These are phyloP conservation scores for Drymodes brunneopygia DNA, from an alignment of 2,113 vertebrate genomes.

Conservation along the genomic window DNA sequence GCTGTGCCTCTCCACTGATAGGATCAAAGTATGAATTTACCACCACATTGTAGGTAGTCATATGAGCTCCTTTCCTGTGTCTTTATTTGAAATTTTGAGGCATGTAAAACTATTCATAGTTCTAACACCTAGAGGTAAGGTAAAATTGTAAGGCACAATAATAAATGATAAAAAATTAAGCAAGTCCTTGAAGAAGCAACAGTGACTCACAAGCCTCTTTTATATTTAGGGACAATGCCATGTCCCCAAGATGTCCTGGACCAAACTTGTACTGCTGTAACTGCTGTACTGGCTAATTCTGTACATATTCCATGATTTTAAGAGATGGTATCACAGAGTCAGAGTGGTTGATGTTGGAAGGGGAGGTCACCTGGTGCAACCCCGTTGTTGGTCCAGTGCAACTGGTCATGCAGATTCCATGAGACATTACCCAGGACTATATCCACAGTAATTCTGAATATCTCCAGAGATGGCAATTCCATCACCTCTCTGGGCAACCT, in stretches of 20 bases:
- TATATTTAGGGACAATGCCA: background rate
- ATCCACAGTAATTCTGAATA: background rate
- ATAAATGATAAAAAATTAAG: background rate
- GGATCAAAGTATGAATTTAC: background rate
- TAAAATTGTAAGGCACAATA: background rate
- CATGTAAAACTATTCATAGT: background rate
- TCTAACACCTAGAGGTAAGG: background rate
- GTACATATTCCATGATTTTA: background rate
- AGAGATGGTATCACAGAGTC: background rate
- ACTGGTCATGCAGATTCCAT: background rate
- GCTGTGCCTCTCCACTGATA: background rate
- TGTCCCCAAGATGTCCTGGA: background rate
- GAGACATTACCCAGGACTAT: background rate
- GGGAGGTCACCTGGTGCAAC: background rate
- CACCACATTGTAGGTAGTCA: background rate
- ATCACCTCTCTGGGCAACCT: background rate
- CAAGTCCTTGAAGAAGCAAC: background rate
- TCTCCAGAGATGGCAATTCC: too few species aligned
- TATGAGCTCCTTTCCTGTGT: background rate
- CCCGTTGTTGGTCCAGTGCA: background rate
- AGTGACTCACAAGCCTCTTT: background rate
- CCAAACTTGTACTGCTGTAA: background rate
- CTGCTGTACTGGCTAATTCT: background rate
- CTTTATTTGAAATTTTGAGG: background rate
- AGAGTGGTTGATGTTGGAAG: background rate